phyloP scores from a whole-genome alignment of 2,113 vertebrate species.

The Ageneiosus marmoratus region DNA sequence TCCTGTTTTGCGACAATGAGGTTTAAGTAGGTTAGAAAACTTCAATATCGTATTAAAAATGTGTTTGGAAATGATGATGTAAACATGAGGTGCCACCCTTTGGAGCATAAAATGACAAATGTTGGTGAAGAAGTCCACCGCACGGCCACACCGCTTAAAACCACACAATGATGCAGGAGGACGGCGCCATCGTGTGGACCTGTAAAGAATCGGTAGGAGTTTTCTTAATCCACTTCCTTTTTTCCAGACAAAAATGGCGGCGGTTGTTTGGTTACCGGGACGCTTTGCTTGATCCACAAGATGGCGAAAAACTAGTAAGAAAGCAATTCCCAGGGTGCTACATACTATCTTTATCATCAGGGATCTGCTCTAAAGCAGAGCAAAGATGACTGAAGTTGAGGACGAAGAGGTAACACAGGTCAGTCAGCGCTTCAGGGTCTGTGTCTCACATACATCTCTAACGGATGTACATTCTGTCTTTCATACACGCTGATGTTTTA shows the following conservation, averaged over 20 bases:
- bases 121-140: not conserved
- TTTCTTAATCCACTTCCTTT: constrained; percentile 36
- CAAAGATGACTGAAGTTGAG: constrained; percentile 59
- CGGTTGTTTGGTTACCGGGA: constrained; percentile 65
- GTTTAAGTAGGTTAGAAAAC: not conserved
- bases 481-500: not conserved
- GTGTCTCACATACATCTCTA: not conserved
- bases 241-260: constrained; percentile 52
- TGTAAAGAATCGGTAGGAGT: not conserved
- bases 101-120: not conserved
- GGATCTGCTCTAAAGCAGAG: not conserved
- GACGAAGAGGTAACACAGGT: constrained; percentile 71
- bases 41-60: not conserved
- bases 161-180: not conserved
- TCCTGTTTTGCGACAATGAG: too few relatives aligned
- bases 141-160: not conserved
- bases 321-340: not conserved
- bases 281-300: constrained; percentile 62
- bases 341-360: not conserved
- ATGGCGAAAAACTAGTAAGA: constrained; percentile 61
- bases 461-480: not conserved
- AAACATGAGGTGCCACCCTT: not conserved
- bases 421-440: constrained; percentile 41
- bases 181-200: constrained; percentile 37
- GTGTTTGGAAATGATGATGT: not conserved